Conservation (phyloP, 2,113 vertebrate genomes). For the Nanorana parkeri region DNA sequence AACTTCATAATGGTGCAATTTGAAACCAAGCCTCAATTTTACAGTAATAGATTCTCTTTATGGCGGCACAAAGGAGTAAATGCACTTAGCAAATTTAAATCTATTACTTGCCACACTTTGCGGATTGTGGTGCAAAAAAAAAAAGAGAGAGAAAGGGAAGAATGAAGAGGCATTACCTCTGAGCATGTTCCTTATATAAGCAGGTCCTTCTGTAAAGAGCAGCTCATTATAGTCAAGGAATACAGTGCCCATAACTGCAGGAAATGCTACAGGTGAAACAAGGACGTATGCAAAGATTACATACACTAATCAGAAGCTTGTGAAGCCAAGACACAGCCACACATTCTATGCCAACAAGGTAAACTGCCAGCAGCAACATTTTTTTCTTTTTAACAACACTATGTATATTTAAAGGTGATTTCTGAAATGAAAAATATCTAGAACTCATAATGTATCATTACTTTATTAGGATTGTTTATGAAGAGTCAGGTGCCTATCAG, state of each 20-base stretch:
- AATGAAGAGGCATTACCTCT: conserved; percentile 79
- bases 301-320: conserved; percentile 62
- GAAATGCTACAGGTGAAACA: conserved; percentile 62
- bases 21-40: conserved; percentile 87
- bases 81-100: conserved; percentile 87
- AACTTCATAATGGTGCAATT: conserved; percentile 88
- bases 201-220: conserved; percentile 72
- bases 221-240: conserved; percentile 67
- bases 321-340: conserved; percentile 43
- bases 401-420: conserved; percentile 7
- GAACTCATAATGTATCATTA: too few relatives aligned
- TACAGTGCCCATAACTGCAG: conserved; percentile 58
- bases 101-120: conserved; percentile 83
- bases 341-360: conserved; percentile 60
- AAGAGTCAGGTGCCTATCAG: too few relatives aligned
- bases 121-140: conserved; percentile 76
- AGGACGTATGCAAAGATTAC: conserved; percentile 63
- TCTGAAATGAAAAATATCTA: conserved; percentile 29
- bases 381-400: conserved; percentile 27
- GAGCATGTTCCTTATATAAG: conserved; percentile 76
- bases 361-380: conserved; percentile 43
- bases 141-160: conserved; percentile 76
- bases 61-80: conserved; percentile 83
- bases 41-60: conserved; percentile 87
- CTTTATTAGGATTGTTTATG: too few relatives aligned